Conservation (phyloP, 2,888 invertebrate species). For the Hecatera dysodea region DNA sequence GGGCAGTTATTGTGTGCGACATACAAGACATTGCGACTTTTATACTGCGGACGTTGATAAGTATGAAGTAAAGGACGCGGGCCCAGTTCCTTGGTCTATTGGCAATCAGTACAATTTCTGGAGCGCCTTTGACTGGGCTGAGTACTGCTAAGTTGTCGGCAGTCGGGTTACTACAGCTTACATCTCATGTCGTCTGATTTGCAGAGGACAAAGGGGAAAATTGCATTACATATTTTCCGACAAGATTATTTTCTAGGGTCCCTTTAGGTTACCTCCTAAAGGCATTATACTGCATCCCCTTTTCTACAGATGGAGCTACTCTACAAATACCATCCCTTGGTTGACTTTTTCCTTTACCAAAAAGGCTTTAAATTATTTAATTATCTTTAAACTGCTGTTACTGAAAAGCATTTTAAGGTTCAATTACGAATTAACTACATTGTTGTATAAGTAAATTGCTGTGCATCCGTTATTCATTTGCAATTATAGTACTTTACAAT, state of each 20-base stretch:
- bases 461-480: slow-evolving; percentile 49
- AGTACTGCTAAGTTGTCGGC: slow-evolving; percentile 20
- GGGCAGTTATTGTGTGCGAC: slow-evolving; percentile 89
- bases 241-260: background rate
- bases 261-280: no score
- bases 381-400: slow-evolving; percentile 28
- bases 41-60: slow-evolving; percentile 77
- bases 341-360: background rate
- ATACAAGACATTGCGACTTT: slow-evolving; percentile 86
- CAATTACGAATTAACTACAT: slow-evolving; percentile 50
- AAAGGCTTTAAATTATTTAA: slow-evolving; percentile 42
- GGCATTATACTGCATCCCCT: background rate
- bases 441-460: slow-evolving; percentile 53
- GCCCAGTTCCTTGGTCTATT: slow-evolving; percentile 72
- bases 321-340: background rate
- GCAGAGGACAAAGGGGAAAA: slow-evolving; percentile 25
- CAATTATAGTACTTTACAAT: slow-evolving; percentile 42
- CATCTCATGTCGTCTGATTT: slow-evolving; percentile 2
- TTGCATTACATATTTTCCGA: background rate
- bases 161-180: slow-evolving; percentile 18
- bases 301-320: no score
- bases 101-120: slow-evolving; percentile 74
- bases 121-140: slow-evolving; percentile 45
- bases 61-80: slow-evolving; percentile 75
- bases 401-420: slow-evolving; percentile 42